These are phyloP conservation scores for Amphipyra tragopoginis DNA, from an alignment of 2,888 invertebrate species.

Conservation along the genomic window DNA sequence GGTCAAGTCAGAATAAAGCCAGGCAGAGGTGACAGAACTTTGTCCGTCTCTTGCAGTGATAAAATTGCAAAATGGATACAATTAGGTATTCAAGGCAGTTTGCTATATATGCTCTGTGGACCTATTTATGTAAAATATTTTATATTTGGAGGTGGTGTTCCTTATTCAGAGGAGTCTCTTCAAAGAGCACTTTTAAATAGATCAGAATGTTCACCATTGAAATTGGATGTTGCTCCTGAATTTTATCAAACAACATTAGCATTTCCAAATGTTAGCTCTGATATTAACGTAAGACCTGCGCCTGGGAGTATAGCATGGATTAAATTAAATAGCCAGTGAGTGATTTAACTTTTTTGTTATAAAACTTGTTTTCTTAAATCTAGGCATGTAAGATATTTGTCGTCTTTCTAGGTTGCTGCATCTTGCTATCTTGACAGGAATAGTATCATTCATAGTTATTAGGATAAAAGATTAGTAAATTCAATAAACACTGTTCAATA, in stretches of 20 bases:
- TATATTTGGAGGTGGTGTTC: conserved; percentile 92
- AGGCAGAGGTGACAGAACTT: conserved; percentile 96
- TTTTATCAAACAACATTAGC: conserved; percentile 70
- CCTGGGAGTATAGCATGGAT: conserved; percentile 81
- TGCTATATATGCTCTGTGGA: conserved; percentile 91
- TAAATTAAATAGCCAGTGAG: conserved; percentile 71
- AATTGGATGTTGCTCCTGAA: conserved; percentile 59
- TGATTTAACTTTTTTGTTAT: conserved; percentile 25
- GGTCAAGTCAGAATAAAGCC: conserved; percentile 96
- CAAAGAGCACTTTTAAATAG: conserved; percentile 87
- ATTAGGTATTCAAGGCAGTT: conserved; percentile 95
- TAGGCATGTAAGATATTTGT: background rate
- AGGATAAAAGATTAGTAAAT: no score
- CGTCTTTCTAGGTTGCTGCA: no score
- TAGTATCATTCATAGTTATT: no score
- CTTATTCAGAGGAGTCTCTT: conserved; percentile 91
- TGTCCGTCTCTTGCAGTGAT: conserved; percentile 98
- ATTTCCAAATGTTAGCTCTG: conserved; percentile 68
- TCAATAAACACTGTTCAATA: no score
- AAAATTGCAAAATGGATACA: conserved; percentile 97
- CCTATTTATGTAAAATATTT: conserved; percentile 93
- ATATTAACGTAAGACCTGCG: conserved; percentile 68
- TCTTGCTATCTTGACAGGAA: no score
- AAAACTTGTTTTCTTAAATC: background rate
- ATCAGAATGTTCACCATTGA: conserved; percentile 39